Base-by-base conservation (phyloP, 2,797 vertebrate species). In the Chiroxiphia lanceolata region DNA sequence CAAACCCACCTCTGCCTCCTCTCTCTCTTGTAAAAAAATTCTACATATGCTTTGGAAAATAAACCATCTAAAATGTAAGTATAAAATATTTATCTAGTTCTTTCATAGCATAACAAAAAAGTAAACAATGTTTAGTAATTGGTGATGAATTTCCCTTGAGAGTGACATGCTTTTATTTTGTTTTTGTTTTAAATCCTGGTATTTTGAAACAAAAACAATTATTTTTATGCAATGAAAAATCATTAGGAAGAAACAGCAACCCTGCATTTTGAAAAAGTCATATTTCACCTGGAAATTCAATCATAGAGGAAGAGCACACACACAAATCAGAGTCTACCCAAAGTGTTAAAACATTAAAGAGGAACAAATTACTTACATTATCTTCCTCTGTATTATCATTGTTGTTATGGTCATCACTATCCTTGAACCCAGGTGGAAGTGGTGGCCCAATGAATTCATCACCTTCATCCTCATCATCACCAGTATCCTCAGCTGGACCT, bases 381-480 rank as follows among this genome's bases (percentile, higher is more conserved):
- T 97, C 96, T 76, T 96, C 96, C 36, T 97, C 92, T 34, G 87
- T 65, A 13, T 98, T 98, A 3, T 98, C 98, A 9, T 54, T 61
- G 1, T 97, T 96, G 16, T 97, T 96, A 17, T 97, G 96, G 0
- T 97, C 97, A 14, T 97, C 96, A 71, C 95, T 97, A 48, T 97
- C 98, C 75, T 97, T 98, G 94, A 97, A 98, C 17, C 98, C 98
- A 31, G 98, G 98, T 12, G 98, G 98, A 87, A 98, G 98, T 20
- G 99, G 98, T 15, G 98, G 98, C 19, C 98, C 98, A 11, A 98
- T 98, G 27, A 98, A 90, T 57, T 77, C 56, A 21, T 61, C 84
- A 15, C 59, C 61, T 22, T 63, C 38, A 29, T 98, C 97, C 5
- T 98, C 97, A 17, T 98, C 97, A 13, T 97, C 97, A 13, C 95